Evolutionary conservation across 2,797 vertebrate species (phyloP).

Genomic region (Gobio occitaniae): DNA sequence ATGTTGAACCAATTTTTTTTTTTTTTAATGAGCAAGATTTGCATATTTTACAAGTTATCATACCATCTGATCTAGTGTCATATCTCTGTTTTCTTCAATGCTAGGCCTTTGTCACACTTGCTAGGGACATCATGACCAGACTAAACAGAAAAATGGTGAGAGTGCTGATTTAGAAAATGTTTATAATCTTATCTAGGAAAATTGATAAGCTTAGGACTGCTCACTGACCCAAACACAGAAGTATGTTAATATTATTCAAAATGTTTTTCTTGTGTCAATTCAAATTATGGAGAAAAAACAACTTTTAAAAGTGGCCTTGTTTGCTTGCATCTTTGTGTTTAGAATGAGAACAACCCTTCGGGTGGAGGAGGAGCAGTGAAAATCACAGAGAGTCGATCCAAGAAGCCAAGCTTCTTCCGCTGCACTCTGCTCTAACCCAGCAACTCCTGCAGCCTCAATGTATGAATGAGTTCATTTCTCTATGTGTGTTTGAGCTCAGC

Average conservation of each 20-base stretch:
- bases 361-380: slow-evolving; percentile 89
- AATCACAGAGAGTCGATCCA: slow-evolving; percentile 95
- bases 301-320: no score
- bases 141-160: slow-evolving; percentile 97
- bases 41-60: not conserved
- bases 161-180: not conserved
- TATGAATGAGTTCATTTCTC: slow-evolving; percentile 9
- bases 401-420: slow-evolving; percentile 94
- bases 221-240: not conserved
- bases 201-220: not conserved
- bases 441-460: slow-evolving; percentile 8
- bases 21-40: not conserved
- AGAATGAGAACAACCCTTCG: slow-evolving; percentile 89
- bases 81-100: slow-evolving; percentile 43
- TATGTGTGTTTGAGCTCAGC: not conserved
- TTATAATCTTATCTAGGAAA: not conserved
- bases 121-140: slow-evolving; percentile 95
- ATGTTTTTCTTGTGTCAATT: not conserved
- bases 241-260: not conserved
- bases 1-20: not conserved
- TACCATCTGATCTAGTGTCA: not conserved
- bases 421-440: slow-evolving; percentile 87
- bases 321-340: slow-evolving; percentile 37
- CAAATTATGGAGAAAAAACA: not conserved
- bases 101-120: slow-evolving; percentile 96